Evolutionary conservation across 1,140 invertebrate genomes (phyloP).

Genomic region (Listronotus bonariensis): DNA sequence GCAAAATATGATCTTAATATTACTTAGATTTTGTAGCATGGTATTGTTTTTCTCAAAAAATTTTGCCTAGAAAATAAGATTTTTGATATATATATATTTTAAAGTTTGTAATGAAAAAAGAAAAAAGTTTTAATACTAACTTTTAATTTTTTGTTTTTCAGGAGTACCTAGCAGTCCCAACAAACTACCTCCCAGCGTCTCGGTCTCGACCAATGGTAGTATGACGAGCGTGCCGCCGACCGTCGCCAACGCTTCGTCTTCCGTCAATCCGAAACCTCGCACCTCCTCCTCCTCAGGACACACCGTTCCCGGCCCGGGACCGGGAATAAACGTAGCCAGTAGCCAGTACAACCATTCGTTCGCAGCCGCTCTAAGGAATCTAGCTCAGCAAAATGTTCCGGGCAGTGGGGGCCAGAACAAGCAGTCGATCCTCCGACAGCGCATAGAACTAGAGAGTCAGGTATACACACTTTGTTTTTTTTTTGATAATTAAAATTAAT

Average conservation of each 20-base stretch:
- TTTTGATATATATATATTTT: no score
- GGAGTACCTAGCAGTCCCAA: slow-evolving; percentile 48
- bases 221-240: slow-evolving; percentile 3
- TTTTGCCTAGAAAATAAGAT: no score
- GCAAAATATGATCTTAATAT: no score
- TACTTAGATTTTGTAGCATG: no score
- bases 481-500: not conserved
- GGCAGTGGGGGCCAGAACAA: slow-evolving; percentile 39
- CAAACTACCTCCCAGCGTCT: slow-evolving; percentile 33
- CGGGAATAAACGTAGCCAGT: not conserved
- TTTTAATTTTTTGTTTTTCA: slow-evolving; percentile 26
- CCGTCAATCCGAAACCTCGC: slow-evolving; percentile 47
- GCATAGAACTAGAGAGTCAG: slow-evolving; percentile 39
- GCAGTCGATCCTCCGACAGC: slow-evolving; percentile 13
- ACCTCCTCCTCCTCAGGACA: slow-evolving; percentile 31
- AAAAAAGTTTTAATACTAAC: no score
- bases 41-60: no score
- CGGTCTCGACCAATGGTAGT: slow-evolving; percentile 27
- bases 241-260: slow-evolving; percentile 33
- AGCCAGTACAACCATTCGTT: slow-evolving; percentile 60
- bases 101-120: no score
- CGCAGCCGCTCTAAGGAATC: slow-evolving; percentile 76
- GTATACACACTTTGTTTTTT: slow-evolving; percentile 33
- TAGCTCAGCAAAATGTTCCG: slow-evolving; percentile 78
- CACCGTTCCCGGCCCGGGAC: slow-evolving; percentile 35